Conservation (phyloP, 2,888 invertebrate species). For the Colostygia pectinataria region DNA sequence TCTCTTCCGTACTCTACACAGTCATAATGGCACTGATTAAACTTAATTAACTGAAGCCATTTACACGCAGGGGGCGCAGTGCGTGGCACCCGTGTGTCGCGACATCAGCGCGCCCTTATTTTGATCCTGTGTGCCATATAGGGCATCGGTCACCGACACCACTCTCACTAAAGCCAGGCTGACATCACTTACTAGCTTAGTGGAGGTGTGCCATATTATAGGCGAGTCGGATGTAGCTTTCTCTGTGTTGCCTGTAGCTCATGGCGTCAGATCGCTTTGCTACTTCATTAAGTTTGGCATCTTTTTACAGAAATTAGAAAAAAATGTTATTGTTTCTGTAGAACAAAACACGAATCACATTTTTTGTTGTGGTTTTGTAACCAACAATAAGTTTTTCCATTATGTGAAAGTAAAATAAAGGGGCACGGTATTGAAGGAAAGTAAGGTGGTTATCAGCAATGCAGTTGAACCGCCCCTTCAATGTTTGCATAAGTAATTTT, state of each 20-base stretch:
- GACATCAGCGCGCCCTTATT: slow-evolving; percentile 35
- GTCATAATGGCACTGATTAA: slow-evolving; percentile 75
- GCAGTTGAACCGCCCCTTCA: slow-evolving; percentile 19
- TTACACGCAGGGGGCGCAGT: slow-evolving; percentile 59
- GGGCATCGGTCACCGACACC: slow-evolving; percentile 59
- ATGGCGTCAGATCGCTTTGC: background rate
- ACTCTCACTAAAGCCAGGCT: slow-evolving; percentile 13
- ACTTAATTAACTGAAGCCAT: slow-evolving; percentile 83
- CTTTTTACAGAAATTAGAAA: too few species aligned
- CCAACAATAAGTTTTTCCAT: background rate
- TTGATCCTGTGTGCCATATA: slow-evolving; percentile 35
- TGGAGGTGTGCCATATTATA: too few species aligned
- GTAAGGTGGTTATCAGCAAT: slow-evolving; percentile 13
- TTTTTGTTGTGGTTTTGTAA: background rate
- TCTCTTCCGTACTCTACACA: slow-evolving; percentile 47
- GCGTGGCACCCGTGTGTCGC: slow-evolving; percentile 43
- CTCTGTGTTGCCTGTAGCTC: slow-evolving; percentile 5
- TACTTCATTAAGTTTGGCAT: too few species aligned
- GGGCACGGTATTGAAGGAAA: slow-evolving; percentile 3
- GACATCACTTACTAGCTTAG: slow-evolving; percentile 9
- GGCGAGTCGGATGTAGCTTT: slow-evolving; percentile 2
- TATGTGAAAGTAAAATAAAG: background rate
- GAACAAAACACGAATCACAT: too few species aligned
- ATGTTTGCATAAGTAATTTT: slow-evolving; percentile 21
- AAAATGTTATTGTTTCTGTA: too few species aligned